Base-by-base conservation (phyloP, 2,888 invertebrate species). In the Nasonia oneida region DNA sequence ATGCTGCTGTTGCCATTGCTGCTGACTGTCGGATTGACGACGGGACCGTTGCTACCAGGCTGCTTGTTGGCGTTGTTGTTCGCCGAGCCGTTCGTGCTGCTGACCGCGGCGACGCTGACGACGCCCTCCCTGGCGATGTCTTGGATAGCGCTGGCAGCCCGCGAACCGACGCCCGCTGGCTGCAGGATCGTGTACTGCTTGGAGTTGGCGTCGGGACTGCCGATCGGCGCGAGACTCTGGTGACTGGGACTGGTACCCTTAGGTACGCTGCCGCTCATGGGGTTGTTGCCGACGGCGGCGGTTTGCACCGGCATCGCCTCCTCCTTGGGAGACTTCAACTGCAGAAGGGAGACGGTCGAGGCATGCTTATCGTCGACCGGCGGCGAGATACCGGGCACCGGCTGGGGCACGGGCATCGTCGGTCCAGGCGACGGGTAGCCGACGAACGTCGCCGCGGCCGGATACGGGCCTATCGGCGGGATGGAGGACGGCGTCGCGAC, bases 161-260 rank as follows among this genome's bases (percentile, higher is more conserved):
- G 95, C 37, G 97, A 97, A 4, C 97, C 97, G 0, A 96, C 95
- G 50, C 96, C 96, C 15, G 97, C 97, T 0, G 97, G 97, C 93
- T 98, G 97, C 88, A 98, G 94, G 89, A 97, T 97, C 87, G 97
- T 98, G 92, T 97, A 98, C 93, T 97, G 97, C 94, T 98, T 98
- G 14, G 94, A 95, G 90, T 89, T 92, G 90, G 91, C 91, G 91
- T 95, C 89, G 92, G 95, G 92, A 83, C 92, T 90, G 92, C 94
- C 90, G 92, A 95, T 92, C 73, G 92, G 90, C 3, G 93, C 89
- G 5, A 92, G 81, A 90, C 94, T 89, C 10, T 89, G 90, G 71
- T 37, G 61, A 61, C n/a, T 81, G 3, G 64, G 33, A 39, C 33
- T 67, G 47, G 70, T 33, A 33, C 14, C 47, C 67, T 61, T 18